Evolutionary conservation across 2,113 vertebrate genomes (phyloP).

Genomic region (Noturus placidus): DNA sequence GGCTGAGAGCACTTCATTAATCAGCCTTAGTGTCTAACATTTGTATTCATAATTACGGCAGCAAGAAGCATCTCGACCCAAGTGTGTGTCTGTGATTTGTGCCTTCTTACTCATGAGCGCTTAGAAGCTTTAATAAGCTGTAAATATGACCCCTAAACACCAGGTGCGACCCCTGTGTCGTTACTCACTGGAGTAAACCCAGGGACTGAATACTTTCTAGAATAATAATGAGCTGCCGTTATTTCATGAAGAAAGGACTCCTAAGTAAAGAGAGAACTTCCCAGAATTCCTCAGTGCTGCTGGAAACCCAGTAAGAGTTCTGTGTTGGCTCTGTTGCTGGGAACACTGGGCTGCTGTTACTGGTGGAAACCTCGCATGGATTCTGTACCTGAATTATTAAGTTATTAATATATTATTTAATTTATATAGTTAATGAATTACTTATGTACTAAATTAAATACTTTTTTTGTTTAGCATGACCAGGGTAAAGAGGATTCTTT

Average conservation of each 20-base stretch:
- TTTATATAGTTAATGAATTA: background rate
- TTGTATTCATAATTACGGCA: background rate
- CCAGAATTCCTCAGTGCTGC: slow-evolving; percentile 1
- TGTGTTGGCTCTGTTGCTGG: background rate
- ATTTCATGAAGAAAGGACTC: background rate
- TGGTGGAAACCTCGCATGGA: background rate
- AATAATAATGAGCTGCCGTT: background rate
- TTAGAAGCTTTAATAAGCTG: background rate
- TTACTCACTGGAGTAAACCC: background rate
- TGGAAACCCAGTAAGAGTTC: background rate
- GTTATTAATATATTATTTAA: background rate
- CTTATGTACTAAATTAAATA: background rate
- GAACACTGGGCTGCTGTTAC: background rate
- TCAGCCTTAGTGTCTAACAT: background rate
- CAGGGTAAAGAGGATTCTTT: background rate
- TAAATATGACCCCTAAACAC: background rate
- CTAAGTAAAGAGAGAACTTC: background rate
- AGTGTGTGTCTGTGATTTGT: background rate
- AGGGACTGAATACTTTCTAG: background rate
- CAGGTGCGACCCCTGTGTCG: background rate
- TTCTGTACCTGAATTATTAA: background rate
- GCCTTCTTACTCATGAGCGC: background rate
- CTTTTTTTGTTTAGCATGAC: too few relatives aligned
- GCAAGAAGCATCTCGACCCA: background rate
- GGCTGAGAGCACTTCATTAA: background rate